Conservation (phyloP, 2,797 vertebrate species). For the Sebastes taczanowskii region DNA sequence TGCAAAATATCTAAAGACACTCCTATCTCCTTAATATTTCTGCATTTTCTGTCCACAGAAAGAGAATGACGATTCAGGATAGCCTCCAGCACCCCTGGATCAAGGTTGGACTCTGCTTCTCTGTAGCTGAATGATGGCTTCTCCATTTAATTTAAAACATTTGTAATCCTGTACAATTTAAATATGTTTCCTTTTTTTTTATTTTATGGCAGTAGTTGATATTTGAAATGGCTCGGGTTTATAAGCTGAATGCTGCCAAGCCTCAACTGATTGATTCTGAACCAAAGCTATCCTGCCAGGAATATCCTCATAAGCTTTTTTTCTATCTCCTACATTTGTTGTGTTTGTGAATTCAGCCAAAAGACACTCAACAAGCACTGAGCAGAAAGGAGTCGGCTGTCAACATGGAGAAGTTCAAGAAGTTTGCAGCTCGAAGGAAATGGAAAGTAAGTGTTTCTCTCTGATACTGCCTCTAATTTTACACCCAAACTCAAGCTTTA, state of each 20-base stretch:
- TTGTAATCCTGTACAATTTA: background rate
- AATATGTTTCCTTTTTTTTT: background rate
- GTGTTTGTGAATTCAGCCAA: conserved; percentile 85
- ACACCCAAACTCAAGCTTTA: background rate
- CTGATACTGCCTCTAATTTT: background rate
- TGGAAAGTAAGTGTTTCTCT: conserved; percentile 89
- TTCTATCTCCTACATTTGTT: background rate
- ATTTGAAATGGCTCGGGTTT: background rate
- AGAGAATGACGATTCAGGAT: conserved; percentile 97
- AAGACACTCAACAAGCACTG: conserved; percentile 95
- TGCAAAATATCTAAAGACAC: background rate
- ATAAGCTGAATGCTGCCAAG: background rate
- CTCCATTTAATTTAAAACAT: background rate
- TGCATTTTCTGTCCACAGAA: conserved; percentile 79
- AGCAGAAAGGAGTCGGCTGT: conserved; percentile 98
- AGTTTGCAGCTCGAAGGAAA: conserved; percentile 95
- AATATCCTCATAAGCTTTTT: background rate
- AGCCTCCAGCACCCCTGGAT: conserved; percentile 97
- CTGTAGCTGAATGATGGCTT: background rate
- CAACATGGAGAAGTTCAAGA: conserved; percentile 99
- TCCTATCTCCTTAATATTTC: background rate
- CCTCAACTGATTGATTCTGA: background rate
- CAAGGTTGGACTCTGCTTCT: conserved; percentile 85
- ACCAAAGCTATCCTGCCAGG: background rate
- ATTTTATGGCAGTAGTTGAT: background rate